Evolutionary conservation across 2,888 invertebrate genomes (phyloP).

Genomic region (Morpho deidamia): DNA sequence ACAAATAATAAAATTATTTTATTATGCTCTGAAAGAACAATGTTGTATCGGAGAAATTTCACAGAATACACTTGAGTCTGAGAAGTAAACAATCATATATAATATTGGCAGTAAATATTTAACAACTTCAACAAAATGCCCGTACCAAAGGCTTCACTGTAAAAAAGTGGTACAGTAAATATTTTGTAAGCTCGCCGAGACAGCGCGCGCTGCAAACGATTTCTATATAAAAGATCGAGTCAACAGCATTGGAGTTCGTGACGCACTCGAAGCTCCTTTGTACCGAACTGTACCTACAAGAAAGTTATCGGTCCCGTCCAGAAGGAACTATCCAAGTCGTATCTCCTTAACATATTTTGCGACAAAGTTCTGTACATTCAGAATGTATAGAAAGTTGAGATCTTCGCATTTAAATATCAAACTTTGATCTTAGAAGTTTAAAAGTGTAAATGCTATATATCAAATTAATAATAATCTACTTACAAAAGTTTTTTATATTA

Average conservation of each 20-base stretch:
- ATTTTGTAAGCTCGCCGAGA: neutral
- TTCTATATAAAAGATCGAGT: slow-evolving; percentile 29
- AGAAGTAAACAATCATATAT: too few species aligned
- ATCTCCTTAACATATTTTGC: slow-evolving; percentile 32
- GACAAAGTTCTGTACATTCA: slow-evolving; percentile 18
- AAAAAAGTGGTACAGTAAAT: neutral
- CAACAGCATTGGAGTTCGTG: slow-evolving; percentile 22
- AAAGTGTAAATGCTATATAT: neutral
- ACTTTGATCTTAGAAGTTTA: slow-evolving; percentile 11
- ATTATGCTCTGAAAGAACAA: too few species aligned
- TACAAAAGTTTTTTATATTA: too few species aligned
- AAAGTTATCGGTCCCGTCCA: slow-evolving; percentile 34
- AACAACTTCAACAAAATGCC: neutral
- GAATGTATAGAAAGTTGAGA: slow-evolving; percentile 12
- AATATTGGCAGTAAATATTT: too few species aligned
- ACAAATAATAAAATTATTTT: too few species aligned
- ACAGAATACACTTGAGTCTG: too few species aligned
- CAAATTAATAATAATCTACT: too few species aligned
- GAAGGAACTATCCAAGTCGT: slow-evolving; percentile 35
- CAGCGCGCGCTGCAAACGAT: slow-evolving; percentile 19
- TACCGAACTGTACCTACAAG: slow-evolving; percentile 20
- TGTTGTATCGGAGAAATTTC: too few species aligned
- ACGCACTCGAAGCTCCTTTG: slow-evolving; percentile 18
- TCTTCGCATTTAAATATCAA: slow-evolving; percentile 14
- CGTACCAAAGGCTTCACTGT: too few species aligned